Conservation (phyloP, 1,140 invertebrate species). For the Pteromalus puparum region DNA sequence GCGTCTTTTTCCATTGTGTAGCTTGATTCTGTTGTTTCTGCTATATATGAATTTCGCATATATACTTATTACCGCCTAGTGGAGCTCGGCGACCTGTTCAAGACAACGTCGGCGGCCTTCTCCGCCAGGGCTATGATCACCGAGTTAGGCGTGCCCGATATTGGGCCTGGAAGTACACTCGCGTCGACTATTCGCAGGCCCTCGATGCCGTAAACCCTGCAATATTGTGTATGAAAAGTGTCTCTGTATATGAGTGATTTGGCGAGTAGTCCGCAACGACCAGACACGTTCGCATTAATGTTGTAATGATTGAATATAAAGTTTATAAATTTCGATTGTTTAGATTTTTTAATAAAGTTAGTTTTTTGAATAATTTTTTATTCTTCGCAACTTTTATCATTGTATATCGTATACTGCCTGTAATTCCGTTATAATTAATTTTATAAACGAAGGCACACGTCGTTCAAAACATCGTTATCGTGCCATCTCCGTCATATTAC, state of each 20-base stretch:
- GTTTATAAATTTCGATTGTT: constrained; percentile 48
- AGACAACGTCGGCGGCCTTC: constrained; percentile 79
- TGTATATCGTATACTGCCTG: not conserved
- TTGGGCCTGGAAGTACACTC: constrained; percentile 82
- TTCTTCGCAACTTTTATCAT: not conserved
- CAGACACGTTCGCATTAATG: constrained; percentile 52
- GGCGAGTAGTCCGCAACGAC: not conserved
- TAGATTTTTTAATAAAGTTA: constrained; percentile 54
- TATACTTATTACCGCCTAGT: not conserved
- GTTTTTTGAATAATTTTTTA: constrained; percentile 23
- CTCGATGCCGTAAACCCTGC: constrained; percentile 79
- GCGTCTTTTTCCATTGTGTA: not conserved
- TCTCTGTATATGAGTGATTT: not conserved
- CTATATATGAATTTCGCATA: not conserved
- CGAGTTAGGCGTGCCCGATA: constrained; percentile 83
- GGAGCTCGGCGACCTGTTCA: not conserved
- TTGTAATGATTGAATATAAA: constrained; percentile 50
- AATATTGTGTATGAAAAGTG: constrained; percentile 19
- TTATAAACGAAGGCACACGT: too few species aligned
- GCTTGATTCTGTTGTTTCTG: not conserved
- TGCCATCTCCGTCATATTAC: too few species aligned
- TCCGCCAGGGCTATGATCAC: constrained; percentile 81
- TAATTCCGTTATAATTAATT: too few species aligned
- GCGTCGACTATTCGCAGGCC: constrained; percentile 83
- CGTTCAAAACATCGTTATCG: too few species aligned